phyloP scores from a whole-genome alignment of 2,113 vertebrate genomes.

The Brienomyrus brachyistius region DNA sequence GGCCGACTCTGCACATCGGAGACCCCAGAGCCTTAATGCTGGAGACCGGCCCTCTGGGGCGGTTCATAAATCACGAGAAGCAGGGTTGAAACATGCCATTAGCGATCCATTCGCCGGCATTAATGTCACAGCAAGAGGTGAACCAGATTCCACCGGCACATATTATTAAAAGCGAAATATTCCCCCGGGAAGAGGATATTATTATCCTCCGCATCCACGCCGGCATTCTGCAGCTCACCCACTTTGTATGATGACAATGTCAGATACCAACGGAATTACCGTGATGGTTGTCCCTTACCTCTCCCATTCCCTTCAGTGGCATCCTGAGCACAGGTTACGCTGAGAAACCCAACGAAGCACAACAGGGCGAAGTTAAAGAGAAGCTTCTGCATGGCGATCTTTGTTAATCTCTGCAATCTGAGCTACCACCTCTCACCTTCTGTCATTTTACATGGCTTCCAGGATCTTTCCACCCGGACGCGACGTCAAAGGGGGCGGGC shows the following conservation, averaged over 20 bases:
- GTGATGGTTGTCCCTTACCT: constrained; percentile 43
- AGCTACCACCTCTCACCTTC: neutral
- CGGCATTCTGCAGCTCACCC: neutral
- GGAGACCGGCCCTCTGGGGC: neutral
- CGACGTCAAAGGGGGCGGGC: neutral
- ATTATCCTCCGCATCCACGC: neutral
- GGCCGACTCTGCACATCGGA: neutral
- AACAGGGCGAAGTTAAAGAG: constrained; percentile 32
- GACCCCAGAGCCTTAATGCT: neutral
- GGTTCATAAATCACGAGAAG: neutral
- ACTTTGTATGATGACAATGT: neutral
- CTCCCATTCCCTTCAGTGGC: constrained; percentile 38
- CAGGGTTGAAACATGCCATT: neutral
- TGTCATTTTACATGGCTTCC: neutral
- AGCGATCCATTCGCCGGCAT: neutral
- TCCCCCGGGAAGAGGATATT: neutral
- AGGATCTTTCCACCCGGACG: neutral
- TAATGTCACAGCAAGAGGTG: neutral
- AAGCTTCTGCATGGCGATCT: constrained; percentile 46
- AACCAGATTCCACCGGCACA: neutral
- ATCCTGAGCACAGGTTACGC: constrained; percentile 23
- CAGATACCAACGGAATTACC: neutral
- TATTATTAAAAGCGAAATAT: neutral
- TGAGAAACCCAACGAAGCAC: constrained; percentile 39
- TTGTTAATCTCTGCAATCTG: neutral